Base-by-base conservation (phyloP, 1,140 invertebrate species). In the Papilio dardanus region DNA sequence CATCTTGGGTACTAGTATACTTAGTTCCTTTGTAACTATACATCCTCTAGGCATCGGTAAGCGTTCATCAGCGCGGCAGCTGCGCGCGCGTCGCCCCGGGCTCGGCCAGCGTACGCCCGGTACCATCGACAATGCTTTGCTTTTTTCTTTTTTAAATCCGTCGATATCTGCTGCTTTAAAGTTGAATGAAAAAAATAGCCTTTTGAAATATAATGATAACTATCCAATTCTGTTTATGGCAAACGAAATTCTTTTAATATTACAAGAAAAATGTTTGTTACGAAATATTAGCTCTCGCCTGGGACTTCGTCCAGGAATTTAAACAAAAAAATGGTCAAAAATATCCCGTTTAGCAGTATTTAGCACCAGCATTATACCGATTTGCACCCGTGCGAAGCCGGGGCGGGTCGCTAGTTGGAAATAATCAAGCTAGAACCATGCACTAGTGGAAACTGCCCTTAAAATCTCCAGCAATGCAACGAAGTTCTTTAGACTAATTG, bases 21-120 rank as follows among this genome's bases (percentile, higher is more conserved):
- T 62, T 62, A 14, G 54, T 62, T 62, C 42, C 71, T 68, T 35
- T 40, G 46, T 33, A 65, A 46, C 42, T 76, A 73, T 21, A 58
- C 46, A 46, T 37, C 62, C 77, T 67, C 5, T 75, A 62, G 46
- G 77, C 37, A 35, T 33, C 62, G 78, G 76, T 71, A 80, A 80
- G 79, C 77, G 81, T 83, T 83, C 82, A 83, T 85, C 81, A 85
- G 79, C 50, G 76, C 73, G 80, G 82, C 83, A 84, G 83, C 79
- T 84, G 83, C 82, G 85, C 84, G 71, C 66, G 76, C 77, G 79
- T 80, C 77, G 83, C 85, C 83, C 31, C 77, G 71, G 83, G 83
- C 82, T 31, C 66, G 69, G 19, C 37, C 24, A 35, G 33, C 69
- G 24, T 71, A 40, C 71, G 71, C 69, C 42, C 68, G 30, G 46